Evolutionary conservation across 2,888 invertebrate species (phyloP).

Genomic region (Drosophila anomelani): DNA sequence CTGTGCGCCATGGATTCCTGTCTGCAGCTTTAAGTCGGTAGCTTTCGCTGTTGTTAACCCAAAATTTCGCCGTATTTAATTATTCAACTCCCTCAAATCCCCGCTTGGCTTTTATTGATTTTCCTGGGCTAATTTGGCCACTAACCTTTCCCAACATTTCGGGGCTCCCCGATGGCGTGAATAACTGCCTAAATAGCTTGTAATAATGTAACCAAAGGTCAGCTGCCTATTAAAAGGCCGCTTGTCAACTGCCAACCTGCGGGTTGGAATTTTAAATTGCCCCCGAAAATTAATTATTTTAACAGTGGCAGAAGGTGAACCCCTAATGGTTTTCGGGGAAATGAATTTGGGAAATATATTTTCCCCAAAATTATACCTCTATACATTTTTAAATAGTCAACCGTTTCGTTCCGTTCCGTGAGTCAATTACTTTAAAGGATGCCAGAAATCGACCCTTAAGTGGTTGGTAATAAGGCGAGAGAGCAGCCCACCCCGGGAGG

Average conservation of each 20-base stretch:
- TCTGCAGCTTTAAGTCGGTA: slow-evolving; percentile 8
- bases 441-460: slow-evolving; percentile 6
- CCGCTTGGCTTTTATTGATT: slow-evolving; percentile 22
- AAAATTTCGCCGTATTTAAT: background rate
- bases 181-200: slow-evolving; percentile 15
- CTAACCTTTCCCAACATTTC: slow-evolving; percentile 37
- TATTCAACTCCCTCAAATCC: slow-evolving; percentile 5
- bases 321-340: slow-evolving; percentile 5
- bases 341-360: background rate
- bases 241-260: slow-evolving; percentile 24
- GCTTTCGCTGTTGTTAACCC: background rate
- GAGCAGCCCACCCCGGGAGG: background rate
- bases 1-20: slow-evolving; percentile 12
- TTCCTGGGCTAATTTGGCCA: slow-evolving; percentile 2
- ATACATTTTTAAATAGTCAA: background rate
- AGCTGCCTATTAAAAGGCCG: slow-evolving; percentile 26
- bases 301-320: background rate
- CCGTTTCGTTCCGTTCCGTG: background rate
- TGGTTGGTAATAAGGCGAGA: background rate
- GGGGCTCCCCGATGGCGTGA: slow-evolving; percentile 8
- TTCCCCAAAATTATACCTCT: background rate
- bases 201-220: slow-evolving; percentile 22
- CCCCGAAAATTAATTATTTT: slow-evolving; percentile 26
- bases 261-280: slow-evolving; percentile 16
- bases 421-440: slow-evolving; percentile 9